Base-by-base conservation (phyloP, 1,140 invertebrate genomes). In the Trachymyrmex cornetzi region DNA sequence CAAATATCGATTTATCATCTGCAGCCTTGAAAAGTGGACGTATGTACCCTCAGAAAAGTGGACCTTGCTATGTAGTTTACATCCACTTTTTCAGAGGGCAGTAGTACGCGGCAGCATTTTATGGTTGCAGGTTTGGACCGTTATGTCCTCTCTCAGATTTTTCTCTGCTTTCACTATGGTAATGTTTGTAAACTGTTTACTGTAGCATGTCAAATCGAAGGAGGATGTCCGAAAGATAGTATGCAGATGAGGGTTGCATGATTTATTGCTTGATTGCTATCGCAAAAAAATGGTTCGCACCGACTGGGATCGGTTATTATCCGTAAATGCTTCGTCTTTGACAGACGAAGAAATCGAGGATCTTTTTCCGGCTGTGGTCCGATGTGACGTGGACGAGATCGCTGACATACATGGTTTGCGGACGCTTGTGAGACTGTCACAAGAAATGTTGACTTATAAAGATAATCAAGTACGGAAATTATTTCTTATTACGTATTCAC, bases 361-460 rank as follows among this genome's bases (percentile, higher is more conserved):
- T 89, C 90, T 97, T 75, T 97, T 95, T 92, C 96, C 96, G 74
- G 95, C 92, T 66, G 93, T 97, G 7, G 95, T 96, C 0, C 96
- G 96, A 95, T 96, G 96, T 93, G 96, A 97, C 88, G 94, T 95
- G 3, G 95, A 96, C 34, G 95, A 96, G 85, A 96, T 96, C 48
- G 95, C 96, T 12, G 95, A 96, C 91, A 93, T 96, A 79, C 91
- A 95, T 30, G 96, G 96, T 88, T 94, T 96, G 63, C 95, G 96
- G 90, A 94, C 91, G 3, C 88, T 97, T 44, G 96, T 97, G 90
- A 95, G 95, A 91, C 87, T 97, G 4, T 94, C 96, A 3, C 96
- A 97, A 92, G 96, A 97, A 94, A 96, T 97, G 88, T 92, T 97
- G 50, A 96, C 96, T 91, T 96, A 96, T 90, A 97, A 97, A 94